Evolutionary conservation across 2,113 vertebrate species (phyloP).

Genomic region (Sula dactylatra): DNA sequence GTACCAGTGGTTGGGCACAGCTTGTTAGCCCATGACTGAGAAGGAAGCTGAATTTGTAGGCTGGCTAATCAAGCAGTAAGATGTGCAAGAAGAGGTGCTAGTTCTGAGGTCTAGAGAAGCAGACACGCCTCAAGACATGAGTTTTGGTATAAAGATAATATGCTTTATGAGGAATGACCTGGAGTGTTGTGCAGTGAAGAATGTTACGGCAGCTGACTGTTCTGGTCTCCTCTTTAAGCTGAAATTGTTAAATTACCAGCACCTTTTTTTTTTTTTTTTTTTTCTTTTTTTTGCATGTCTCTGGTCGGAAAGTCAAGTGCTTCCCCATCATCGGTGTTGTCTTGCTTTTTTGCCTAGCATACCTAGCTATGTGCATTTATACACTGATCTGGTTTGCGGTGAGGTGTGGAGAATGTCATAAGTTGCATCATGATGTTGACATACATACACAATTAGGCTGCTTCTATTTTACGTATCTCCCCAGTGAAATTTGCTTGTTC

Average conservation of each 20-base stretch:
- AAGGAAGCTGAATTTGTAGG: not conserved
- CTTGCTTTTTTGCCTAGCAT: not conserved
- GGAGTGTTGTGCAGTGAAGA: not conserved
- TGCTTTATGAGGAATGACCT: not conserved
- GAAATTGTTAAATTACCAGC: not conserved
- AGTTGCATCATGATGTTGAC: not conserved
- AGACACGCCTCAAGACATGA: not conserved
- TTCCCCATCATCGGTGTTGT: not conserved
- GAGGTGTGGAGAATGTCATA: not conserved
- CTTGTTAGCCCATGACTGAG: not conserved
- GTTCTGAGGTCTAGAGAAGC: not conserved
- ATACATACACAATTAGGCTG: not conserved
- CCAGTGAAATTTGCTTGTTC: not conserved
- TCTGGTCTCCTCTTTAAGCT: not conserved
- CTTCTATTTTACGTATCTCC: not conserved
- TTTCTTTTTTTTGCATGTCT: not conserved
- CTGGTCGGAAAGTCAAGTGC: not conserved
- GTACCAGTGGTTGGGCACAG: not conserved
- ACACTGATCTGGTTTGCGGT: not conserved
- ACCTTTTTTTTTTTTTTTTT: too few relatives aligned
- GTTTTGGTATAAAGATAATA: not conserved
- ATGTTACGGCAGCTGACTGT: not conserved
- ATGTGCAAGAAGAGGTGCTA: not conserved
- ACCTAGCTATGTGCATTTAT: not conserved
- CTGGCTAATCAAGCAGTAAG: not conserved